These are phyloP conservation scores for Siniperca scherzeri DNA, from an alignment of 2,797 vertebrate species.

Conservation along the genomic window DNA sequence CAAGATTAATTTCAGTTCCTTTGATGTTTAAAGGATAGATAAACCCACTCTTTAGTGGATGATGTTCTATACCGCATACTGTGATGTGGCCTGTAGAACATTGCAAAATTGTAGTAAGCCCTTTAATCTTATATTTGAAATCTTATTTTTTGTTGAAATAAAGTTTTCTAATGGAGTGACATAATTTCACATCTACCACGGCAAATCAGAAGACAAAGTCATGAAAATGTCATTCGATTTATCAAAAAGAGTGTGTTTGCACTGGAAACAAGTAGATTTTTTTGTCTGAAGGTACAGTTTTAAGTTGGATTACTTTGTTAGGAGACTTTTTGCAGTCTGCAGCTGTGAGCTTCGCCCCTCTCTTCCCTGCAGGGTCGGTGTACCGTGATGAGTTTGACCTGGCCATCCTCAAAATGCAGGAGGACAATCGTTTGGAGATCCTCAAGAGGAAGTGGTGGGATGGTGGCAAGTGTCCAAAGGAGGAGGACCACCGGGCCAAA, in stretches of 20 bases:
- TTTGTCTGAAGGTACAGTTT: background rate
- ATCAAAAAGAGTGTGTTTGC: background rate
- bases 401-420: constrained; percentile 98
- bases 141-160: background rate
- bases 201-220: constrained; percentile 4
- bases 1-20: constrained; percentile 55
- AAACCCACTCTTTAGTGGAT: constrained; percentile 34
- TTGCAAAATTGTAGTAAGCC: constrained; percentile 9
- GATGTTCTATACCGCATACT: constrained; percentile 1
- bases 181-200: background rate
- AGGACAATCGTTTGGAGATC: constrained; percentile 98
- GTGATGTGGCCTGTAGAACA: constrained; percentile 31
- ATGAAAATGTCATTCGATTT: background rate
- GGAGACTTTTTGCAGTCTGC: background rate
- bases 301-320: background rate
- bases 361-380: constrained; percentile 87
- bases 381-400: constrained; percentile 96
- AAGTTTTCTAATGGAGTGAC: background rate
- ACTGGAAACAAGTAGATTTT: background rate
- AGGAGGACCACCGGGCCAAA: constrained; percentile 98
- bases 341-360: constrained; percentile 10
- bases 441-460: constrained; percentile 99
- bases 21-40: constrained; percentile 59
- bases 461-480: constrained; percentile 97
- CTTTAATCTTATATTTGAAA: constrained; percentile 37